A percentile compares a stretch with the other conserved stretches of the same genome.
Conservation (phyloP, 1,140 invertebrate genomes). For the Scaptomyza graminum region DNA sequence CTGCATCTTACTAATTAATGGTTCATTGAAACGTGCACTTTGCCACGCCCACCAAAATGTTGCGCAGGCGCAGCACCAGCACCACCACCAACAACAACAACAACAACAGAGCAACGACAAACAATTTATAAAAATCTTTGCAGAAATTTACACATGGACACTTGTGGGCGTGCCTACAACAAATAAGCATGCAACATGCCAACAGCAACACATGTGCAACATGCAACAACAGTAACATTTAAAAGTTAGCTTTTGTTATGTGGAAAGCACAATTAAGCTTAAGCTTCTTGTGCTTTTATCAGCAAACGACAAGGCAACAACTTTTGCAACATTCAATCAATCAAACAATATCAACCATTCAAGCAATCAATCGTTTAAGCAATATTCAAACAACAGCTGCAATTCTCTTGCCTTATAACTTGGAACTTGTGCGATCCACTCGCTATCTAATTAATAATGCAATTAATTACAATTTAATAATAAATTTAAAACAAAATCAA, state of each 20-base stretch:
- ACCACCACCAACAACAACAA: slow-evolving; percentile 27
- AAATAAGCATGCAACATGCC: slow-evolving; percentile 45
- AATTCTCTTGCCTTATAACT: slow-evolving; percentile 73
- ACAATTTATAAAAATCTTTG: slow-evolving; percentile 58
- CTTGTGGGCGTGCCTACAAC: slow-evolving; percentile 74
- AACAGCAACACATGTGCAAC: slow-evolving; percentile 9
- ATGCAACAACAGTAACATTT: slow-evolving; percentile 28
- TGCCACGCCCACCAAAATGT: slow-evolving; percentile 50
- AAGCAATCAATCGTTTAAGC: slow-evolving; percentile 28
- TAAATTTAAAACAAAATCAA: slow-evolving; percentile 50
- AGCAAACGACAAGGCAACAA: slow-evolving; percentile 22
- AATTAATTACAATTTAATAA: slow-evolving; percentile 72
- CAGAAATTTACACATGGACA: slow-evolving; percentile 78
- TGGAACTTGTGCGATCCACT: slow-evolving; percentile 45
- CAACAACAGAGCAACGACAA: slow-evolving; percentile 49
- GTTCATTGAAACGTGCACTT: slow-evolving; percentile 28
- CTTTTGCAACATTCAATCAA: slow-evolving; percentile 26
- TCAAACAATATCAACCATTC: slow-evolving; percentile 26
- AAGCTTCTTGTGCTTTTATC: slow-evolving; percentile 72
- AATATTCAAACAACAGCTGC: slow-evolving; percentile 55
- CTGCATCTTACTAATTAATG: slow-evolving; percentile 15
- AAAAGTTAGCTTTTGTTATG: slow-evolving; percentile 17
- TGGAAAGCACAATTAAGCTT: slow-evolving; percentile 75
- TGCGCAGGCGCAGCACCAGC: slow-evolving; percentile 75
- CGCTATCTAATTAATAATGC: slow-evolving; percentile 65